Evolutionary conservation across 2,113 vertebrate genomes (phyloP).

Genomic region (Lates calcarifer): DNA sequence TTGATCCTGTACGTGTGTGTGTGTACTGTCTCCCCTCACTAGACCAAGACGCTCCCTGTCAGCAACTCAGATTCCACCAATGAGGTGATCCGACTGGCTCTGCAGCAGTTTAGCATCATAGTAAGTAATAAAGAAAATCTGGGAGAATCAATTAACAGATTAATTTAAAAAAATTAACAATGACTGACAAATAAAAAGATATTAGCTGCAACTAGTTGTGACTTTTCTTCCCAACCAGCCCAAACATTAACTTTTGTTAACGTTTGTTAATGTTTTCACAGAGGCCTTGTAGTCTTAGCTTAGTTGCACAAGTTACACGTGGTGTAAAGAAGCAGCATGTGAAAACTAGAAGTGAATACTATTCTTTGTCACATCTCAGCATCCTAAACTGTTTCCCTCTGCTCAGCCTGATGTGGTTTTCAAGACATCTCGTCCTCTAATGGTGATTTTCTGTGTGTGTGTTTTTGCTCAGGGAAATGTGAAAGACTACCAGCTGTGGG

Average conservation of each 20-base stretch:
- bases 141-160: too few relatives aligned
- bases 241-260: too few relatives aligned
- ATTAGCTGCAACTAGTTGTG: too few relatives aligned
- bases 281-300: too few relatives aligned
- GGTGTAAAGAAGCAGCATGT: conserved; percentile 16
- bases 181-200: too few relatives aligned
- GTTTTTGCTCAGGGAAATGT: conserved; percentile 87
- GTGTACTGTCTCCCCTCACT: background rate
- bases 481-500: conserved; percentile 95
- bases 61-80: conserved; percentile 91
- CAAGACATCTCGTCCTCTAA: background rate
- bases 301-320: background rate
- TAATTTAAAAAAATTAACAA: too few relatives aligned
- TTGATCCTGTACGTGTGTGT: background rate
- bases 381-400: background rate
- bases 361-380: background rate
- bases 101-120: conserved; percentile 92
- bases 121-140: conserved; percentile 82
- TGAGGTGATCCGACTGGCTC: conserved; percentile 91
- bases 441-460: background rate
- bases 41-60: conserved; percentile 93
- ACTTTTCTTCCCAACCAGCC: too few relatives aligned
- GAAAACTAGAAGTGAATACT: background rate
- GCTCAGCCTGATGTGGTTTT: background rate
- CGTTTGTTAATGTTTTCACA: too few relatives aligned